Evolutionary conservation across 2,113 vertebrate species (phyloP).

Genomic region (Redunca redunca): DNA sequence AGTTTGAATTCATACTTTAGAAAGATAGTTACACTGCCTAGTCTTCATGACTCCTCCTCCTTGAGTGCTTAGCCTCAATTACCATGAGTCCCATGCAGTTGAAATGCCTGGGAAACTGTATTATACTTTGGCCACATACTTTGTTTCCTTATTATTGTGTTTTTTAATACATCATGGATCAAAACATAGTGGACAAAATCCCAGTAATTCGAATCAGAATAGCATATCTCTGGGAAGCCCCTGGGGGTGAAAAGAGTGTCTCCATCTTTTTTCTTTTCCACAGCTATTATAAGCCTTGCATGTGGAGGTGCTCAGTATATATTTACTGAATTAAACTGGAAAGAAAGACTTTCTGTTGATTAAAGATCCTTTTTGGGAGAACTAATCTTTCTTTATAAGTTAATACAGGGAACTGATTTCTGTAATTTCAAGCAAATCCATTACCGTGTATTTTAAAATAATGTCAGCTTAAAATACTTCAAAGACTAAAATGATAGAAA

Average conservation of each 20-base stretch:
- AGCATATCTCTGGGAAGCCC: neutral
- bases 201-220: neutral
- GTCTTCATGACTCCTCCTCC: neutral
- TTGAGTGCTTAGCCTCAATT: neutral
- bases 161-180: neutral
- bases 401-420: constrained; percentile 40
- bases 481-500: constrained; percentile 42
- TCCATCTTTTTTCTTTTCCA: neutral
- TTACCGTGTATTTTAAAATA: constrained; percentile 61
- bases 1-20: neutral
- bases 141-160: neutral
- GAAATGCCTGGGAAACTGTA: neutral
- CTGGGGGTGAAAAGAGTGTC: neutral
- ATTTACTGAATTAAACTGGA: neutral
- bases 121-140: neutral
- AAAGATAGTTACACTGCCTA: neutral
- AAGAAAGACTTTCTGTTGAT: neutral
- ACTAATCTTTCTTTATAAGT: constrained; percentile 41
- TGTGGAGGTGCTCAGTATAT: neutral
- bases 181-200: neutral
- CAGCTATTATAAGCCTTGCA: neutral
- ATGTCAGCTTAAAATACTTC: constrained; percentile 58
- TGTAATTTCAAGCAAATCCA: constrained; percentile 26
- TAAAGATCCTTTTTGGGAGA: constrained; percentile 11
- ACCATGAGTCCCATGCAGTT: neutral